Base-by-base conservation (phyloP, 2,113 vertebrate species). In the Bothrops jararaca region DNA sequence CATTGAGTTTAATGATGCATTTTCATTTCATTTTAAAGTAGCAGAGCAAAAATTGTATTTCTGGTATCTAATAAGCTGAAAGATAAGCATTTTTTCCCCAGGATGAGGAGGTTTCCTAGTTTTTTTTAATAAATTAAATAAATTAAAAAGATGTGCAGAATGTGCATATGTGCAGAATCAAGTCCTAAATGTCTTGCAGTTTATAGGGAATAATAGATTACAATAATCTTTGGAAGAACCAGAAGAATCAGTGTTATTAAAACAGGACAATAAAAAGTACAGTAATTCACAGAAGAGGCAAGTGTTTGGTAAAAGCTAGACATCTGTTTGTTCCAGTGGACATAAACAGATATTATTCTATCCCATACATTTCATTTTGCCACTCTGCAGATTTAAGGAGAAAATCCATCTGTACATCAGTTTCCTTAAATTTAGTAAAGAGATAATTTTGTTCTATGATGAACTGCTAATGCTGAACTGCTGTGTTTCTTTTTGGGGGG, bases 381-480 rank as follows among this genome's bases (percentile, higher is more conserved):
- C 3, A 20, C 24, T 64, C 50, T 88, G 10, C 42, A 91, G 29
- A 91, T 88, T 57, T 60, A 52, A 34, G 29, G 42, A 45, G 85
- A 26, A 91, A 89, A 85, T 91, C 86, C 15, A 80, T 50, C 50
- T 42, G n/a, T 93, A 54, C 29, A 74, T 52, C 64, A 52, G 64
- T 91, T 93, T 52, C 26, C 26, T 53, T 88, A 93, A 80, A 93
- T 88, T 88, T 88, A 57, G 39, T 50, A 52, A 54, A 22, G 50
- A 52, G n/a, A 89, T 11, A 18, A 91, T 93, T 91, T 58, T 58
- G 26, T 91, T 23, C 86, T 45, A 48, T 74, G 52, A 53, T 64
- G 58, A 23, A 57, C 26, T 89, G 12, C 88, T 26, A 13, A 10
- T 48, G 29, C 39, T 93, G 39, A 54, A 57, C 15, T 86, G 45